Percentiles rank a stretch among this genome's conserved stretches.
Conservation (phyloP, 2,888 invertebrate genomes). For the Mylabris sibirica region DNA sequence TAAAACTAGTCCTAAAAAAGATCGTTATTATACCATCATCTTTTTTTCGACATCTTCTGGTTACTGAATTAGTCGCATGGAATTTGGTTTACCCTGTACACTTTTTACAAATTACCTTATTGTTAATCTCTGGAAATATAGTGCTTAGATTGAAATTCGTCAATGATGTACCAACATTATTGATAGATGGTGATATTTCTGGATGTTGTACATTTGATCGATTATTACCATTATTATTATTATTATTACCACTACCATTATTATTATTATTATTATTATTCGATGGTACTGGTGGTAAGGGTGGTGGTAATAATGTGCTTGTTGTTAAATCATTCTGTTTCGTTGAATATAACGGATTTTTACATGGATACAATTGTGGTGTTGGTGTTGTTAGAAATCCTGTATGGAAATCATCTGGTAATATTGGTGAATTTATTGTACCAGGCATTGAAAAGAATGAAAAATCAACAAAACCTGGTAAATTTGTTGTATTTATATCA, state of each 20-base stretch:
- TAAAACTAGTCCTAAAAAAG: too few relatives aligned
- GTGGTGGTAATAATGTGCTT: conserved; percentile 47
- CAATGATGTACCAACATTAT: conserved; percentile 63
- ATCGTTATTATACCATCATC: too few relatives aligned
- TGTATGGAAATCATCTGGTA: conserved; percentile 60
- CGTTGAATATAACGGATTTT: conserved; percentile 55
- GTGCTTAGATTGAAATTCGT: conserved; percentile 85
- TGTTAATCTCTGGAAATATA: conserved; percentile 86
- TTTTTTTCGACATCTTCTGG: too few relatives aligned
- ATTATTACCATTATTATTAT: conserved; percentile 10
- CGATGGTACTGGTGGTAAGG: conserved; percentile 46
- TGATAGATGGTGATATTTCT: conserved; percentile 53
- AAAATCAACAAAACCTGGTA: conserved; percentile 55
- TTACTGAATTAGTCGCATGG: too few relatives aligned
- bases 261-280: conserved; percentile 35
- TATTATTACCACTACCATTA: conserved; percentile 20
- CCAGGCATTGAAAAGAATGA: conserved; percentile 57
- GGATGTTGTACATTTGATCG: conserved; percentile 50
- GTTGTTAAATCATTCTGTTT: conserved; percentile 51
- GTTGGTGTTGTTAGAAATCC: conserved; percentile 56
- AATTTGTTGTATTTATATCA: conserved; percentile 43
- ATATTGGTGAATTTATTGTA: conserved; percentile 58
- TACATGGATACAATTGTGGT: conserved; percentile 55
- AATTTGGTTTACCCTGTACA: too few relatives aligned
- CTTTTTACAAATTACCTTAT: conserved; percentile 59